phyloP scores from a whole-genome alignment of 2,797 vertebrate species.

The Adrianichthys oophorus region DNA sequence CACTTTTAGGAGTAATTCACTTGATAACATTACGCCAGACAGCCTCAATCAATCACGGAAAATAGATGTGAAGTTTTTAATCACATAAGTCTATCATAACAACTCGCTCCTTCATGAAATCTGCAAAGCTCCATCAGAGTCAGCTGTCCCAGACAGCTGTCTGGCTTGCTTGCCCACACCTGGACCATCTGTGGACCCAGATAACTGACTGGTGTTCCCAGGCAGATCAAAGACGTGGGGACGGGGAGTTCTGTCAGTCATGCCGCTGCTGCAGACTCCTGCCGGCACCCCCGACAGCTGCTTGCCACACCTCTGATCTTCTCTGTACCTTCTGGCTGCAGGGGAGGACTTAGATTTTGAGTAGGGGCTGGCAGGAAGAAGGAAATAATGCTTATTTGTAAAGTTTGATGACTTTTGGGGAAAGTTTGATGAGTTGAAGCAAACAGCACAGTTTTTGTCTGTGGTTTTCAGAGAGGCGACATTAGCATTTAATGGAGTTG shows the following conservation, averaged over 20 bases:
- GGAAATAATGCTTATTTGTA: conserved; percentile 21
- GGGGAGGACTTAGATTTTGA: conserved; percentile 20
- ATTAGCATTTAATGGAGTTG: conserved; percentile 53
- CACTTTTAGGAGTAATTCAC: conserved; percentile 53
- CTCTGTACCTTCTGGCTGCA: conserved; percentile 51
- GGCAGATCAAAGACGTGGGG: conserved; percentile 70
- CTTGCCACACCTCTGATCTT: conserved; percentile 71
- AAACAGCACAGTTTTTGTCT: neutral
- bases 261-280: conserved; percentile 52
- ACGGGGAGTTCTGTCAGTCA: conserved; percentile 67
- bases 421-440: conserved; percentile 7
- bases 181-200: conserved; percentile 70
- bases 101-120: conserved; percentile 35
- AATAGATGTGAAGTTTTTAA: conserved; percentile 65
- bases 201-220: conserved; percentile 58
- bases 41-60: conserved; percentile 63
- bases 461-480: conserved; percentile 45
- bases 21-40: conserved; percentile 57
- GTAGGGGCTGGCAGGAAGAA: conserved; percentile 31
- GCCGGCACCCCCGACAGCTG: conserved; percentile 68
- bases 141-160: conserved; percentile 58
- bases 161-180: conserved; percentile 57
- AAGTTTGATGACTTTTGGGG: conserved; percentile 30
- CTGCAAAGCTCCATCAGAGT: conserved; percentile 40
- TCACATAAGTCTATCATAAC: conserved; percentile 38